Evolutionary conservation across 2,113 vertebrate species (phyloP).

Genomic region (Psittacula cyanocephala): DNA sequence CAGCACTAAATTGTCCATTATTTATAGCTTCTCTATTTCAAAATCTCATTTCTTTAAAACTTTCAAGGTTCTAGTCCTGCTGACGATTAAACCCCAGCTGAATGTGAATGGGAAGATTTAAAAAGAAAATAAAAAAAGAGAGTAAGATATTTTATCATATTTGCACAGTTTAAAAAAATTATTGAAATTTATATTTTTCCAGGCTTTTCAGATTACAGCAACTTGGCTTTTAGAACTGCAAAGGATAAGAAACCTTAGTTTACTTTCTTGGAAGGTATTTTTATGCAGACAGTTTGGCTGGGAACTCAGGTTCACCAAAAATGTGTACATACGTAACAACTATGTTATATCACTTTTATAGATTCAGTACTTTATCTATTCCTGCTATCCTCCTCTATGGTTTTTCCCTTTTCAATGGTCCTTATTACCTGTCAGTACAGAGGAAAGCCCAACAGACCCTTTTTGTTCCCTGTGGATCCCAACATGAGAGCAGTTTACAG

Average conservation of each 20-base stretch:
- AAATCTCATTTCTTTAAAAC: conserved; percentile 10
- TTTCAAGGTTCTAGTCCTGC: background rate
- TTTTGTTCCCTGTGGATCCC: background rate
- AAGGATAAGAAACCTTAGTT: background rate
- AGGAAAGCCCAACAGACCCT: background rate
- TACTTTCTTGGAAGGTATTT: background rate
- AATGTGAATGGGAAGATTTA: background rate
- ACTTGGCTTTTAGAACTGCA: background rate
- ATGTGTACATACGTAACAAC: background rate
- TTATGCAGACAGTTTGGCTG: background rate
- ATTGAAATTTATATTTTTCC: background rate
- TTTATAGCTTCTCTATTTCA: conserved; percentile 23
- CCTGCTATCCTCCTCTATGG: background rate
- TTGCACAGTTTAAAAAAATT: background rate
- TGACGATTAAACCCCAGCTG: background rate
- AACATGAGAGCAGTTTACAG: background rate
- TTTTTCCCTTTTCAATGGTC: background rate
- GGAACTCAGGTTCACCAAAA: background rate
- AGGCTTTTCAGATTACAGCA: background rate
- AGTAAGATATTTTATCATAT: background rate
- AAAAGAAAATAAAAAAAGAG: background rate
- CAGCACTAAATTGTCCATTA: background rate
- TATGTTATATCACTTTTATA: background rate
- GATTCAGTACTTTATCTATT: background rate
- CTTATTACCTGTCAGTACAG: background rate